Evolutionary conservation across 2,888 invertebrate species (phyloP).

Genomic region (Scelioninae gen. 1): DNA sequence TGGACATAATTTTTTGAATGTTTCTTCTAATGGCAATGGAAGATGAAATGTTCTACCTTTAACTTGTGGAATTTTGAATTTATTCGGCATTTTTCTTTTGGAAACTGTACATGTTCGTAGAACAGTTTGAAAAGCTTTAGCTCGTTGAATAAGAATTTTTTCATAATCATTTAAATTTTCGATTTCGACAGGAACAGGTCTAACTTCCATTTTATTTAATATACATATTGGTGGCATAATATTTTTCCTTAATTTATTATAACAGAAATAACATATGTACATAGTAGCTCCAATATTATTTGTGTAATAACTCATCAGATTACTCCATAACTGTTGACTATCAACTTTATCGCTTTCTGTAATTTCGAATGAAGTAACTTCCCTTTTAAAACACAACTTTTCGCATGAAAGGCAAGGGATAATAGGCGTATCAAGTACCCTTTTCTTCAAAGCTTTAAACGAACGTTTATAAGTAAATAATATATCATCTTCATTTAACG

Average conservation of each 20-base stretch:
- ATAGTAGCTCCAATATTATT: constrained; percentile 2
- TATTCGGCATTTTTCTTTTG: constrained; percentile 60
- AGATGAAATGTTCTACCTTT: constrained; percentile 77
- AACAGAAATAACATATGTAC: constrained; percentile 65
- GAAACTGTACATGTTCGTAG: constrained; percentile 75
- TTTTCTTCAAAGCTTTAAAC: constrained; percentile 8
- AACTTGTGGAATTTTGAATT: constrained; percentile 69
- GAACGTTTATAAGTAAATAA: neutral
- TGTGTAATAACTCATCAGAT: neutral
- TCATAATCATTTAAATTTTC: constrained; percentile 67
- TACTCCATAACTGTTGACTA: constrained; percentile 10
- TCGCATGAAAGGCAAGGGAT: constrained; percentile 14
- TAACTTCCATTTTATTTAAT: constrained; percentile 70
- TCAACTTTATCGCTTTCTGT: neutral
- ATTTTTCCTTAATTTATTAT: constrained; percentile 67
- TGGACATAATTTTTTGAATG: constrained; percentile 76
- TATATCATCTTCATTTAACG: constrained; percentile 3
- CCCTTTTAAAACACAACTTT: constrained; percentile 4
- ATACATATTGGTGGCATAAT: constrained; percentile 74
- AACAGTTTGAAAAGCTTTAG: constrained; percentile 79
- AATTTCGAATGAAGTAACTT: constrained; percentile 1
- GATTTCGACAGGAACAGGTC: constrained; percentile 66
- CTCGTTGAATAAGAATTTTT: constrained; percentile 73
- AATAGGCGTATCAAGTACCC: neutral
- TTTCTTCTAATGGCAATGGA: constrained; percentile 78